These are phyloP conservation scores for Sminthurides aquaticus DNA, from an alignment of 2,888 invertebrate species.

Conservation along the genomic window DNA sequence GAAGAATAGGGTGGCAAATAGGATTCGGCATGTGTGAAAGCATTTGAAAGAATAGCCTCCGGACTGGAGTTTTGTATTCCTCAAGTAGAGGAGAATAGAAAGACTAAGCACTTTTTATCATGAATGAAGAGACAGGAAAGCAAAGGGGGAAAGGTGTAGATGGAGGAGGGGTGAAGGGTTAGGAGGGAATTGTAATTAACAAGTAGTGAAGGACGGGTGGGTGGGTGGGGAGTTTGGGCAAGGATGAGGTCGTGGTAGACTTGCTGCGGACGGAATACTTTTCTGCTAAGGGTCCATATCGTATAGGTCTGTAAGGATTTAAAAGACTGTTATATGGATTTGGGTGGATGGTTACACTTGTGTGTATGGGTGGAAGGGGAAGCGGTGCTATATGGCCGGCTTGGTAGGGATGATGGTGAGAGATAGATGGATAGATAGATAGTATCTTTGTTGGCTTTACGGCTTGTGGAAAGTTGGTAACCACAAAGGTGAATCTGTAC, in stretches of 20 bases:
- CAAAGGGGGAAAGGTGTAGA: neutral
- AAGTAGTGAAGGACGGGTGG: neutral
- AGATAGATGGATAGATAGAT: neutral
- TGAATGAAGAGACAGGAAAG: neutral
- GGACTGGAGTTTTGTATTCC: neutral
- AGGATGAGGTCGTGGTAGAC: too few species aligned
- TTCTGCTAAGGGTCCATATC: too few species aligned
- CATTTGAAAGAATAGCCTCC: neutral
- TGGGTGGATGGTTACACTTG: too few species aligned
- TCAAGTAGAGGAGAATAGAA: neutral
- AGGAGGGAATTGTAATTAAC: neutral
- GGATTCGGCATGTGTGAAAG: neutral
- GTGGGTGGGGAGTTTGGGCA: neutral
- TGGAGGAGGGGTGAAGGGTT: neutral
- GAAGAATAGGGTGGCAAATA: neutral
- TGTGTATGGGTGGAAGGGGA: too few species aligned
- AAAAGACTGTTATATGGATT: too few species aligned
- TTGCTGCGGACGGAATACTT: too few species aligned
- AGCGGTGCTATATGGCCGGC: too few species aligned
- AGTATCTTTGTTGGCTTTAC: slow-evolving; percentile 9
- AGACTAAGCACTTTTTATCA: neutral
- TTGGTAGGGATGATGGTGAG: neutral
- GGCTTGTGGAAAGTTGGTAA: slow-evolving; percentile 5
- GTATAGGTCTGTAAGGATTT: too few species aligned
- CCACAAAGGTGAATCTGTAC: neutral